A percentile compares a stretch with the other conserved stretches of the same genome.
Evolutionary conservation across 1,140 invertebrate species (phyloP).

Genomic region (Leptoteleia sp.): DNA sequence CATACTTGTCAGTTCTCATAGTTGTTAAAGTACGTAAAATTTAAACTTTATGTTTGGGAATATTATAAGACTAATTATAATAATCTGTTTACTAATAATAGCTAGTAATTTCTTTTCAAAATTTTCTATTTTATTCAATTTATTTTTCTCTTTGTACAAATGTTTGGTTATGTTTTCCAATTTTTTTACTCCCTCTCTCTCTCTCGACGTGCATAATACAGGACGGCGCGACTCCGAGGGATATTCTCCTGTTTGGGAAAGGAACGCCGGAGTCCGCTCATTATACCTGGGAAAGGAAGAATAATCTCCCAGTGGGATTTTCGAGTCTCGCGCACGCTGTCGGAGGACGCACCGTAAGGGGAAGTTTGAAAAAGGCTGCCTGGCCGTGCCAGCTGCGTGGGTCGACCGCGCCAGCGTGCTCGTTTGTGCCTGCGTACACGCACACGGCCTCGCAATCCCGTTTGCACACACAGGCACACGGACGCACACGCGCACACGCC

Average conservation of each 20-base stretch:
- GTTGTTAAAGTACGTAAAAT: too few species aligned
- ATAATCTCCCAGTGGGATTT: conserved; percentile 76
- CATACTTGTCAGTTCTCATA: too few species aligned
- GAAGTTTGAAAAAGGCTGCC: conserved; percentile 72
- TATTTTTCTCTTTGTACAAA: too few species aligned
- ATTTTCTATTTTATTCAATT: too few species aligned
- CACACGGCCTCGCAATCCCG: neutral
- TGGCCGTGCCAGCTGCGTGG: conserved; percentile 66
- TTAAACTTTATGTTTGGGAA: too few species aligned
- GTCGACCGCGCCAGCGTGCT: conserved; percentile 55
- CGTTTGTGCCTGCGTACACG: conserved; percentile 18
- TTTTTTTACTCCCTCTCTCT: too few species aligned
- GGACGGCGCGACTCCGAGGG: conserved; percentile 36
- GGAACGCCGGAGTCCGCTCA: conserved; percentile 58
- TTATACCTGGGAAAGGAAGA: conserved; percentile 72
- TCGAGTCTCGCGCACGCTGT: conserved; percentile 66
- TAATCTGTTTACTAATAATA: too few species aligned
- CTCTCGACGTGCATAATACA: conserved; percentile 36
- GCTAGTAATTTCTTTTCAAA: too few species aligned
- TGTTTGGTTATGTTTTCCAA: too few species aligned
- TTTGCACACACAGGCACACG: conserved; percentile 6
- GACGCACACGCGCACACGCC: conserved; percentile 4
- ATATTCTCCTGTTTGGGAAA: conserved; percentile 64
- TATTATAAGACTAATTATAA: too few species aligned
- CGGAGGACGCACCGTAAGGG: conserved; percentile 55